Evolutionary conservation across 2,113 vertebrate species (phyloP).

Genomic region (Petrocephalus microphthalmus): DNA sequence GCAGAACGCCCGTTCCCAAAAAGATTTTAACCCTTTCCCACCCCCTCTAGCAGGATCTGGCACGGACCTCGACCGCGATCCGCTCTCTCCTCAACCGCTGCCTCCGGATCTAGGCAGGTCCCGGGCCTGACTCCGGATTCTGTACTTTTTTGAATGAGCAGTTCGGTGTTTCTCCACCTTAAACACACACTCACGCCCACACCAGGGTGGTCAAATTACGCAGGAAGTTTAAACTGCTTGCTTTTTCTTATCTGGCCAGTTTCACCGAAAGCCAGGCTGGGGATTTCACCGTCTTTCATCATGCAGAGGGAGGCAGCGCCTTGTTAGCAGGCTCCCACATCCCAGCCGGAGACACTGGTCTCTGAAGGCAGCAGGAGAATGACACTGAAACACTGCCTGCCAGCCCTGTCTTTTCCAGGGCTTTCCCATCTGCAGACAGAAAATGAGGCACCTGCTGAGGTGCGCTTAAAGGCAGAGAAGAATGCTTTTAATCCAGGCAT

Average conservation of each 20-base stretch:
- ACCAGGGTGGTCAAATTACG: not conserved
- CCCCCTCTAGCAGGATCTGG: slow-evolving; percentile 42
- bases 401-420: slow-evolving; percentile 28
- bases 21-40: slow-evolving; percentile 39
- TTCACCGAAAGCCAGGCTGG: too few relatives aligned
- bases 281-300: slow-evolving; percentile 49
- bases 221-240: not conserved
- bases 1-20: slow-evolving; percentile 36
- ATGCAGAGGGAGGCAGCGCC: slow-evolving; percentile 25
- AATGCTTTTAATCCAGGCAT: not conserved
- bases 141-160: not conserved
- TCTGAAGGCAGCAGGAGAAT: slow-evolving; percentile 54
- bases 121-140: not conserved
- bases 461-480: not conserved
- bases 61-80: slow-evolving; percentile 28
- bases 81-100: not conserved
- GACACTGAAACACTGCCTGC: slow-evolving; percentile 35
- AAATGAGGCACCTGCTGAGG: slow-evolving; percentile 25
- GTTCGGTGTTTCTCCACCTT: not conserved
- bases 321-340: not conserved
- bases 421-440: slow-evolving; percentile 38
- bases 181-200: slow-evolving; percentile 19
- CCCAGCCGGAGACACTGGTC: slow-evolving; percentile 44
- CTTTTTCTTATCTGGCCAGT: not conserved
- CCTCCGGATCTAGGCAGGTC: not conserved